These are phyloP conservation scores for Lacerta viridis DNA, from an alignment of 2,797 vertebrate genomes.

Conservation along the genomic window DNA sequence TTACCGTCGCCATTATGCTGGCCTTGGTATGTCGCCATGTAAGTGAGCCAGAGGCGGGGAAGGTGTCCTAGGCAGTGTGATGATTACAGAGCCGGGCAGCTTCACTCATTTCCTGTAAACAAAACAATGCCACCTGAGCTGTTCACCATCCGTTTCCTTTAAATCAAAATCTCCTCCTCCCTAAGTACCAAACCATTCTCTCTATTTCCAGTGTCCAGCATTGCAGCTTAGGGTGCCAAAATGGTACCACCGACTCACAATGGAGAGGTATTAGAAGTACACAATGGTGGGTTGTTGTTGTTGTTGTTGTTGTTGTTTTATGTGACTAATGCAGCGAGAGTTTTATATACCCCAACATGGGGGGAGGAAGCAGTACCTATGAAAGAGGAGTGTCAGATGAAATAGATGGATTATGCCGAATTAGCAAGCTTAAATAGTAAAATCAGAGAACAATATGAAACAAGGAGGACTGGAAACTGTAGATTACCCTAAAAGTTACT, in stretches of 20 bases:
- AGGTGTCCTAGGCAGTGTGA: constrained; percentile 52
- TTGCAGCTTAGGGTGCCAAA: neutral
- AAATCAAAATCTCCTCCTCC: constrained; percentile 49
- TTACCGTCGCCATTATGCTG: constrained; percentile 2
- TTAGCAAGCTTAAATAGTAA: too few species aligned
- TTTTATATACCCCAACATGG: too few species aligned
- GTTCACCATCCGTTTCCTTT: constrained; percentile 49
- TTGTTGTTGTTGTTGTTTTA: too few species aligned
- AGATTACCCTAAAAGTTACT: too few species aligned
- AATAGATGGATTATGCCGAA: too few species aligned
- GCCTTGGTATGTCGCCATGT: neutral
- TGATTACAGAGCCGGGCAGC: constrained; percentile 15
- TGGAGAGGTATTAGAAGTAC: too few species aligned
- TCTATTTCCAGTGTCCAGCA: neutral
- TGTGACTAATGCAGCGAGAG: too few species aligned
- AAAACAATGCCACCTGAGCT: constrained; percentile 45
- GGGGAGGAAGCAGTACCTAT: too few species aligned
- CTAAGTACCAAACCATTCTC: constrained; percentile 69
- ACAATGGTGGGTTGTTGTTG: too few species aligned
- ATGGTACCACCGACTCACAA: neutral
- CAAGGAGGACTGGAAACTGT: too few species aligned
- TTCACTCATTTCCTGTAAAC: constrained; percentile 49
- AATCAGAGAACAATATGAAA: too few species aligned
- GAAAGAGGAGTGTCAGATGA: too few species aligned
- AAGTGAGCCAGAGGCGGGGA: neutral